Evolutionary conservation across 2,113 vertebrate genomes (phyloP).

Genomic region (Rhinopomastus cyanomelas): DNA sequence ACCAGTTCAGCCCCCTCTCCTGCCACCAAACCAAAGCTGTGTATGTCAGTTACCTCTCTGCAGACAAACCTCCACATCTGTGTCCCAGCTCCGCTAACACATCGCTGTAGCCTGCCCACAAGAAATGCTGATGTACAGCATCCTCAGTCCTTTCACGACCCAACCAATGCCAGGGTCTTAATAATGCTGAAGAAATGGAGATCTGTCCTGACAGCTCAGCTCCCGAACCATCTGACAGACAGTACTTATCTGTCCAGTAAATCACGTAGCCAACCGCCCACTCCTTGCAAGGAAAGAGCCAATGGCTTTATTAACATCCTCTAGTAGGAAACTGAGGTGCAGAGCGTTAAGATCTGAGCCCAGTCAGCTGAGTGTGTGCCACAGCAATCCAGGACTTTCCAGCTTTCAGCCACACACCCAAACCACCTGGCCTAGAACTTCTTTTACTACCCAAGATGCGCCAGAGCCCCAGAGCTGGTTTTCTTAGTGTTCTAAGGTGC

Average conservation of each 20-base stretch:
- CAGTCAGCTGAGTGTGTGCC: not conserved
- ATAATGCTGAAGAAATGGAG: not conserved
- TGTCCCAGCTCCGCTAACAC: not conserved
- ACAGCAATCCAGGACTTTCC: not conserved
- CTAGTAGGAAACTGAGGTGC: not conserved
- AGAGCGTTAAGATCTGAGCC: not conserved
- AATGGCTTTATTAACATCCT: not conserved
- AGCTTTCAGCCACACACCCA: not conserved
- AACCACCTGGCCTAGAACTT: not conserved
- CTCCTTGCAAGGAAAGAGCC: not conserved
- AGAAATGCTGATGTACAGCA: not conserved
- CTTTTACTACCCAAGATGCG: not conserved
- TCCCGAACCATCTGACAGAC: not conserved
- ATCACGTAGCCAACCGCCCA: not conserved
- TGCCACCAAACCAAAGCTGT: not conserved
- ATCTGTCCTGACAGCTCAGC: not conserved
- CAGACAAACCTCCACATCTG: not conserved
- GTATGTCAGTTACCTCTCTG: not conserved
- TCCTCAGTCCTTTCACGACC: not conserved
- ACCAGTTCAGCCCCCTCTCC: not conserved
- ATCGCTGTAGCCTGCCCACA: not conserved
- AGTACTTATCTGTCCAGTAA: not conserved
- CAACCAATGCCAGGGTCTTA: not conserved
- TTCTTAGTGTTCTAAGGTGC: not conserved
- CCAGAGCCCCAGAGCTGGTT: not conserved